phyloP scores from a whole-genome alignment of 2,888 invertebrate species.

The Cylindroiulus punctatus region DNA sequence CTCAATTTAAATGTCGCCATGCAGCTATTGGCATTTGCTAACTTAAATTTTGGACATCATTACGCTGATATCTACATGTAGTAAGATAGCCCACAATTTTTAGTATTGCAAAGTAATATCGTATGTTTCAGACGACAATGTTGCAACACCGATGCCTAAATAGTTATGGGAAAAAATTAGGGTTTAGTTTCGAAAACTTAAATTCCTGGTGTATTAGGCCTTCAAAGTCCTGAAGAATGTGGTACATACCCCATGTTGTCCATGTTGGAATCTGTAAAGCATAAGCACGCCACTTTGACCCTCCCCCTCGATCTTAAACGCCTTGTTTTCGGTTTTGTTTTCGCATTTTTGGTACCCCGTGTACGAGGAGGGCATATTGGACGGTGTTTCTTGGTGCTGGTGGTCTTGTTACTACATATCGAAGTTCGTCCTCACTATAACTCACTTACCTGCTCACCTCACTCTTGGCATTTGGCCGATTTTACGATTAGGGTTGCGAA shows the following conservation, averaged over 20 bases:
- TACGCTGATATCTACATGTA: too few species aligned
- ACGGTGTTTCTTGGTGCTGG: not conserved
- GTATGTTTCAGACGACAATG: not conserved
- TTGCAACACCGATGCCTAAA: not conserved
- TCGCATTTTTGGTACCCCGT: slow-evolving; percentile 43
- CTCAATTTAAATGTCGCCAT: too few species aligned
- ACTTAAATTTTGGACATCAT: too few species aligned
- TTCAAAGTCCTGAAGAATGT: slow-evolving; percentile 11
- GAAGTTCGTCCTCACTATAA: slow-evolving; percentile 36
- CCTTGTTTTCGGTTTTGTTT: slow-evolving; percentile 36
- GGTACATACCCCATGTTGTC: slow-evolving; percentile 40
- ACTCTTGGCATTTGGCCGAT: slow-evolving; percentile 45
- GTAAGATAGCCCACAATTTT: too few species aligned
- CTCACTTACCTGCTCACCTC: slow-evolving; percentile 53
- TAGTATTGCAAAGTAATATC: not conserved
- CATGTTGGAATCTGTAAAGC: not conserved
- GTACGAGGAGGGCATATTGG: slow-evolving; percentile 2
- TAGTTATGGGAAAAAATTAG: not conserved
- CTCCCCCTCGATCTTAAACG: slow-evolving; percentile 2
- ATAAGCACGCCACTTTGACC: not conserved
- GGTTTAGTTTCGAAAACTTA: not conserved
- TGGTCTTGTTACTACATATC: slow-evolving; percentile 45
- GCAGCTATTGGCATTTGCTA: too few species aligned
- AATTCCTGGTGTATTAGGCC: slow-evolving; percentile 7
- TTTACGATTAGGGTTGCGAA: slow-evolving; percentile 51